Conservation (phyloP, 2,797 vertebrate species). For the Paedocypris micromegethes region DNA sequence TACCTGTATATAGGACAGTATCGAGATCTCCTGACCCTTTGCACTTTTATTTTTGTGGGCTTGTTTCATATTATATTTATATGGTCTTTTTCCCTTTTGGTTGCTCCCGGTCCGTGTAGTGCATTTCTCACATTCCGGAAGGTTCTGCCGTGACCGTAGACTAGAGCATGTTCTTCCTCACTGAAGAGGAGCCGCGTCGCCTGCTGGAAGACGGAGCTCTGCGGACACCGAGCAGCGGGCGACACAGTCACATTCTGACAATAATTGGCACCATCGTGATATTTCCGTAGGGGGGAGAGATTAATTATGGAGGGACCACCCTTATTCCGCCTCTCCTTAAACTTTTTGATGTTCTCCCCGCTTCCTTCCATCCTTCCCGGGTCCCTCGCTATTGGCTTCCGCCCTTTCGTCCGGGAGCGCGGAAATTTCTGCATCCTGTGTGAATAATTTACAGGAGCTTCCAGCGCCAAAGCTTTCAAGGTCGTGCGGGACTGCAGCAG, state of each 20-base stretch:
- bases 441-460: slow-evolving; percentile 53
- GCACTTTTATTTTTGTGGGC: too few relatives aligned
- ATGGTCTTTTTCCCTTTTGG: too few relatives aligned
- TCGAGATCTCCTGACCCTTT: too few relatives aligned
- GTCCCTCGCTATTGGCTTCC: slow-evolving; percentile 25
- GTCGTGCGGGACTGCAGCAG: slow-evolving; percentile 36
- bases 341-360: slow-evolving; percentile 29
- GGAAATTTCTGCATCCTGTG: slow-evolving; percentile 42
- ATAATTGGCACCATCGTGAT: slow-evolving; percentile 51
- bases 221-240: slow-evolving; percentile 48
- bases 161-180: neutral
- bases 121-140: too few relatives aligned
- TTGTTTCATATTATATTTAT: too few relatives aligned
- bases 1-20: too few relatives aligned
- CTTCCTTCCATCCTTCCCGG: neutral
- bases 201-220: slow-evolving; percentile 35
- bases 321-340: slow-evolving; percentile 34
- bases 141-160: too few relatives aligned
- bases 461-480: slow-evolving; percentile 49
- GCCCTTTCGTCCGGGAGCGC: slow-evolving; percentile 25
- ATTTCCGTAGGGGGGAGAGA: slow-evolving; percentile 41
- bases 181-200: slow-evolving; percentile 4
- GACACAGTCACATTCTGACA: slow-evolving; percentile 36
- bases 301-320: slow-evolving; percentile 47
- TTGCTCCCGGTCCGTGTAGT: too few relatives aligned